These are phyloP conservation scores for Philantomba maxwellii DNA, from an alignment of 2,113 vertebrate species.

Conservation along the genomic window DNA sequence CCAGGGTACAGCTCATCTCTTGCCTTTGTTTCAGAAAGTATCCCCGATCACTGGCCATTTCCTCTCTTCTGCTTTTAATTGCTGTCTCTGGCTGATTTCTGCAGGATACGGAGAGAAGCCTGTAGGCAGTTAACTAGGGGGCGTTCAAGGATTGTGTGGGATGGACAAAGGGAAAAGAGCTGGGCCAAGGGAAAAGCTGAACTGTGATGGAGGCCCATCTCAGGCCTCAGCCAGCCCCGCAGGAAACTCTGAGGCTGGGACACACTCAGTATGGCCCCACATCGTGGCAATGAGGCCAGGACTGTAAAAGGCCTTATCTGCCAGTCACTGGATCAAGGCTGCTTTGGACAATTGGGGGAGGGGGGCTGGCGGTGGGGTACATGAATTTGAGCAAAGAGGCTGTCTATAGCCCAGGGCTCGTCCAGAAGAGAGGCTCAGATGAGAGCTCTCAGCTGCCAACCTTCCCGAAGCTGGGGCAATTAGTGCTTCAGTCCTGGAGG, in stretches of 20 bases:
- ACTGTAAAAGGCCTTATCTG: neutral
- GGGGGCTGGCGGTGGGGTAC: fast-evolving
- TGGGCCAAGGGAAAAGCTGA: neutral
- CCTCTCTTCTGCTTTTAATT: neutral
- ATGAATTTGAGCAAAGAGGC: neutral
- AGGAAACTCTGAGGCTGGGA: neutral
- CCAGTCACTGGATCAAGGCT: neutral
- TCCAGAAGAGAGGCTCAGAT: neutral
- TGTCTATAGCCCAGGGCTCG: neutral
- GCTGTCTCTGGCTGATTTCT: neutral
- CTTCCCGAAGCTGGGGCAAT: neutral
- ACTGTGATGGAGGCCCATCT: neutral
- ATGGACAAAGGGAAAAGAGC: neutral
- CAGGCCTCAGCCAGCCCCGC: neutral
- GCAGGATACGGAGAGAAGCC: neutral
- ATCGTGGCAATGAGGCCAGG: neutral
- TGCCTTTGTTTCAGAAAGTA: neutral
- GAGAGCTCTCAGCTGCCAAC: neutral
- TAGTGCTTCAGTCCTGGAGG: neutral
- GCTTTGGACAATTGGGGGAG: no score
- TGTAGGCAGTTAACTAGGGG: neutral
- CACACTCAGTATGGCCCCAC: neutral
- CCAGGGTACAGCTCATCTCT: neutral
- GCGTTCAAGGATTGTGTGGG: neutral
- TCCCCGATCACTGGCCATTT: neutral